Evolutionary conservation across 2,888 invertebrate genomes (phyloP), one percentile per base, ranked within the genome.

Genomic region (Ramazzottius varieornatus): DNA sequence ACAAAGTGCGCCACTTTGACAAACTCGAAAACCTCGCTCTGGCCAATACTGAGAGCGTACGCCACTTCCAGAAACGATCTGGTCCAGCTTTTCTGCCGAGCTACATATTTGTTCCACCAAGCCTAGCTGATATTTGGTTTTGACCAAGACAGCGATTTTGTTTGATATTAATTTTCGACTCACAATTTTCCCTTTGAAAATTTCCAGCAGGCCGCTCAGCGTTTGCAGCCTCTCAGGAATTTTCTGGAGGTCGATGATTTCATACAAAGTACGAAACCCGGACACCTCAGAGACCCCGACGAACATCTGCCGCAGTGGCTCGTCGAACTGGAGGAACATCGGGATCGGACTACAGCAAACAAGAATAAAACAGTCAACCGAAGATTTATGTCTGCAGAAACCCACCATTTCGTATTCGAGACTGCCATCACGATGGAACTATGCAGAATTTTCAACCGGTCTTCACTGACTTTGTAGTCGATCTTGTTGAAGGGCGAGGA

Each of bases 171-270:
- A n/a, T n/a, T n/a, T n/a, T n/a, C n/a, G n/a, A n/a, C n/a, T n/a
- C 65, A 78, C 85, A 82, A 73, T 86, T 82, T 81, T 94, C 32
- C 86, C 85, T 77, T 89, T 90, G 74, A 96, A 94, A 68, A 94
- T 78, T 71, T 86, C 84, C 46, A 91, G 78, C 64, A 94, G 79
- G 1, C 83, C 83, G 72, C 75, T 32, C 63, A 67, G 32, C 77
- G 89, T 86, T 70, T 83, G 84, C 72, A 86, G 89, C 71, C 88
- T 85, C 32, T 82, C 80, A 1, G 90, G 88, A 66, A 85, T 82
- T 69, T 83, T 81, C 73, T 84, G 84, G 67, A 94, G 79, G 74
- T 91, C 86, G 64, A 89, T 85, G 80, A 90, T 87, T 73, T 93
- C 88, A 76, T 88, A 91, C 73, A 84, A 84, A n/a, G 86, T 83